These are phyloP conservation scores for Vidua chalybeata DNA, from an alignment of 2,113 vertebrate genomes.

Conservation along the genomic window DNA sequence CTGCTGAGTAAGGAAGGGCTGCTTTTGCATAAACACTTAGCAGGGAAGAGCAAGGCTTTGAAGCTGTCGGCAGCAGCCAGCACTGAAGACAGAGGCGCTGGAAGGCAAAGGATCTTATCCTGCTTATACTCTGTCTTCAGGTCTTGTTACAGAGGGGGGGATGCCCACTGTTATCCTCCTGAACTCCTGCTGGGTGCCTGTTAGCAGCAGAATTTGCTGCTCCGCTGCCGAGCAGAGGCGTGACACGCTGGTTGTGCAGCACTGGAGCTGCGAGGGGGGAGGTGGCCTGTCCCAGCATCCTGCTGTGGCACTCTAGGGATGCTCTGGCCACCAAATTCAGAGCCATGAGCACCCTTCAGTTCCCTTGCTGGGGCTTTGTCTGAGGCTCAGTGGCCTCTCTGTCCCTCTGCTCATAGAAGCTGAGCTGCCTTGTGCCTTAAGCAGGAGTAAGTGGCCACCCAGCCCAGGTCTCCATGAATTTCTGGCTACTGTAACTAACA, in stretches of 20 bases:
- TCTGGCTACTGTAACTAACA: neutral
- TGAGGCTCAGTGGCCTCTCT: neutral
- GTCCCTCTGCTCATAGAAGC: neutral
- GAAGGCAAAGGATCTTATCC: neutral
- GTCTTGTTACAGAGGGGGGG: neutral
- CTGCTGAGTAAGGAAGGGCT: constrained; percentile 55
- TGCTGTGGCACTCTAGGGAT: accelerated
- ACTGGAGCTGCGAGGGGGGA: accelerated
- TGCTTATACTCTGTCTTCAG: neutral
- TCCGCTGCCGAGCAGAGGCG: no score
- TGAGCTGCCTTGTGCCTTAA: neutral
- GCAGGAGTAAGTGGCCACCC: neutral
- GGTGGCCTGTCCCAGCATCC: neutral
- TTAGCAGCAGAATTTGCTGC: neutral
- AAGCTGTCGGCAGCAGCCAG: neutral
- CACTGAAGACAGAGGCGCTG: neutral
- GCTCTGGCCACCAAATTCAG: neutral
- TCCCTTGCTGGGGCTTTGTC: neutral
- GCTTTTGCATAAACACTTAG: constrained; percentile 26
- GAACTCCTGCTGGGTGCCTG: neutral
- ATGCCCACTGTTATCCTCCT: neutral
- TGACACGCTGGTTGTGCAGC: accelerated
- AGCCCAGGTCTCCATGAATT: neutral
- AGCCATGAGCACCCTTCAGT: neutral
- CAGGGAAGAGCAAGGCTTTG: constrained; percentile 18